Percentiles rank a stretch among this genome's conserved stretches.
These are phyloP conservation scores for Oncorhynchus tshawytscha DNA, from an alignment of 2,113 vertebrate genomes.

Conservation along the genomic window DNA sequence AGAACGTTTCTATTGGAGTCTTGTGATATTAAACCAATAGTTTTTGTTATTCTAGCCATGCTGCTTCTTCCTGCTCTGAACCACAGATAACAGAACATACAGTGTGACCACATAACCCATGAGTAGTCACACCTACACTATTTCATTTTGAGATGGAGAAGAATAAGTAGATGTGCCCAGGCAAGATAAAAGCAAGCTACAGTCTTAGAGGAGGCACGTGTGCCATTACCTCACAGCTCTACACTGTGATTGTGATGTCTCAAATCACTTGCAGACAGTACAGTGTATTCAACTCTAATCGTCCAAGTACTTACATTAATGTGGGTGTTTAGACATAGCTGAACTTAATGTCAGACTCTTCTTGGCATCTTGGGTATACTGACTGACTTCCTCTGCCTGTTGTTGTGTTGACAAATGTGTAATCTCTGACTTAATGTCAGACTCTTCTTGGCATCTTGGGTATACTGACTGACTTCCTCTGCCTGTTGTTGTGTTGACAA, in stretches of 20 bases:
- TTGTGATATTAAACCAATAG: neutral
- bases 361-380: neutral
- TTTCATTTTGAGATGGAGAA: neutral
- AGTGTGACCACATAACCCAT: neutral
- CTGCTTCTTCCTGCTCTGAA: neutral
- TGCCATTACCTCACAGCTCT: neutral
- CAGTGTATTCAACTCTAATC: neutral
- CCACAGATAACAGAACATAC: neutral
- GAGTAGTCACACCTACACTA: neutral
- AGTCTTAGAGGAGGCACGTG: neutral
- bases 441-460: neutral
- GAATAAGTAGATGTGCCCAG: neutral
- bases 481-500: neutral
- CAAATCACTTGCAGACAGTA: too few species aligned
- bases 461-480: neutral
- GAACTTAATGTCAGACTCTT: neutral
- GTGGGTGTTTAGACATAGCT: neutral
- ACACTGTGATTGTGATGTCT: neutral
- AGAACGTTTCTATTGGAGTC: neutral
- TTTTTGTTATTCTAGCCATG: neutral
- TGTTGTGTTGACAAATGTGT: constrained; percentile 1
- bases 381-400: neutral
- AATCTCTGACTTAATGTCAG: neutral
- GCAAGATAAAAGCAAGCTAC: neutral
- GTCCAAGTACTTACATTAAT: neutral